These are phyloP conservation scores for Xylota segnis DNA, from an alignment of 2,888 invertebrate genomes.

Conservation along the genomic window DNA sequence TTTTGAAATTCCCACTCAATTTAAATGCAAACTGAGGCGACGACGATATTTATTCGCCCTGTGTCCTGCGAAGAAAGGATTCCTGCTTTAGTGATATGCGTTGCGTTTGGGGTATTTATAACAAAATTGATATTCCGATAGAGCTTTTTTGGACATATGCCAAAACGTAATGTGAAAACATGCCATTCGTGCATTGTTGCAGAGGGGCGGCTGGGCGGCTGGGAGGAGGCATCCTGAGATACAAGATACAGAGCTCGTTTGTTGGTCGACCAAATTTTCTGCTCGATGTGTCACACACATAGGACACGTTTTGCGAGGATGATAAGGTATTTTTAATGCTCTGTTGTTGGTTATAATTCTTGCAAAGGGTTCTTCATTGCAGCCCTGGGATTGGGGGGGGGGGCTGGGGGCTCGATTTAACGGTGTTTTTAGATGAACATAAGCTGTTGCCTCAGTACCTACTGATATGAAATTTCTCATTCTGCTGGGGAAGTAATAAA, in stretches of 20 bases:
- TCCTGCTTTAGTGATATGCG: not conserved
- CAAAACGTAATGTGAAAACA: conserved; percentile 66
- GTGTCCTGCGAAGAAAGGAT: conserved; percentile 3
- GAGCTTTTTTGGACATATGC: conserved; percentile 72
- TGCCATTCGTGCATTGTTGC: conserved; percentile 58
- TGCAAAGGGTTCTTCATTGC: conserved; percentile 23
- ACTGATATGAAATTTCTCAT: conserved; percentile 19
- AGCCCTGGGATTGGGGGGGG: not conserved
- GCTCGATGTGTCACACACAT: conserved; percentile 37
- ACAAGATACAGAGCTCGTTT: conserved; percentile 44
- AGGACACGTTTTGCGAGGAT: conserved; percentile 21
- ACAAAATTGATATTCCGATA: conserved; percentile 56
- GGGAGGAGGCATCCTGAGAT: not conserved
- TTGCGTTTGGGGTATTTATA: conserved; percentile 30
- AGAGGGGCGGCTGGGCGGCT: not conserved
- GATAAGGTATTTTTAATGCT: conserved; percentile 17
- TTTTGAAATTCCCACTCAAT: conserved; percentile 24
- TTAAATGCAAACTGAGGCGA: conserved; percentile 46
- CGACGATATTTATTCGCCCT: conserved; percentile 22
- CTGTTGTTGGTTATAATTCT: conserved; percentile 26
- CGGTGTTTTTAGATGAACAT: conserved; percentile 11
- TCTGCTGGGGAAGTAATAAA: conserved; percentile 33
- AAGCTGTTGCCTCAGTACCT: not conserved
- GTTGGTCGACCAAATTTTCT: conserved; percentile 60
- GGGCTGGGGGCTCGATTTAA: conserved; percentile 3